A percentile compares a stretch with the other conserved stretches of the same genome.
Evolutionary conservation across 37 sponge, comb jelly and placozoan genomes (phyloP).

Genomic region (Geodia barretti): DNA sequence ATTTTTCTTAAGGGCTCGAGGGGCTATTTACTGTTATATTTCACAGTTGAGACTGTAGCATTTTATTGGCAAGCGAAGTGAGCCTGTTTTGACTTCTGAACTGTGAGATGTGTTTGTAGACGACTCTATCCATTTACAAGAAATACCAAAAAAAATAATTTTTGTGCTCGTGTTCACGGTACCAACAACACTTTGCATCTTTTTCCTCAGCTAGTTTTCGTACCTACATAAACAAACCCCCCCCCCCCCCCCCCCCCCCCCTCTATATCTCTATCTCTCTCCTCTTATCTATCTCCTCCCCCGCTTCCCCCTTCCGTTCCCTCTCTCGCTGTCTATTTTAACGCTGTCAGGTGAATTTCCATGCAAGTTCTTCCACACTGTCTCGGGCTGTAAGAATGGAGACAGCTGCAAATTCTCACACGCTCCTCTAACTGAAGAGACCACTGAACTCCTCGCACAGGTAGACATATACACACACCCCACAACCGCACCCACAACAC

Average conservation of each 20-base stretch:
- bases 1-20: too few relatives aligned
- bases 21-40: too few relatives aligned
- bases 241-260: too few relatives aligned
- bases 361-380: conserved; percentile 83
- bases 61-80: not conserved
- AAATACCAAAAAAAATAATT: too few relatives aligned
- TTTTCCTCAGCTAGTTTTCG: not conserved
- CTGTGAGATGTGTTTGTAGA: not conserved
- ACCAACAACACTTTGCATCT: not conserved
- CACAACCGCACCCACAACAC: not conserved
- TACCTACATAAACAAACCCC: too few relatives aligned
- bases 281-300: too few relatives aligned
- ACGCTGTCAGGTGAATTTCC: conserved; percentile 87
- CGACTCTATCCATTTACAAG: not conserved
- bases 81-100: not conserved
- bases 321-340: too few relatives aligned
- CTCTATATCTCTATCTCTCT: too few relatives aligned
- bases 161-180: not conserved
- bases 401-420: conserved; percentile 89
- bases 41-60: too few relatives aligned
- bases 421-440: conserved; percentile 76
- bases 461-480: not conserved
- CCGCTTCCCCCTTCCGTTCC: too few relatives aligned
- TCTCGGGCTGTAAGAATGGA: conserved; percentile 72
- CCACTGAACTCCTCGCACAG: conserved; percentile 51